Evolutionary conservation across 2,113 vertebrate species (phyloP).

Genomic region (Narcine bancroftii): DNA sequence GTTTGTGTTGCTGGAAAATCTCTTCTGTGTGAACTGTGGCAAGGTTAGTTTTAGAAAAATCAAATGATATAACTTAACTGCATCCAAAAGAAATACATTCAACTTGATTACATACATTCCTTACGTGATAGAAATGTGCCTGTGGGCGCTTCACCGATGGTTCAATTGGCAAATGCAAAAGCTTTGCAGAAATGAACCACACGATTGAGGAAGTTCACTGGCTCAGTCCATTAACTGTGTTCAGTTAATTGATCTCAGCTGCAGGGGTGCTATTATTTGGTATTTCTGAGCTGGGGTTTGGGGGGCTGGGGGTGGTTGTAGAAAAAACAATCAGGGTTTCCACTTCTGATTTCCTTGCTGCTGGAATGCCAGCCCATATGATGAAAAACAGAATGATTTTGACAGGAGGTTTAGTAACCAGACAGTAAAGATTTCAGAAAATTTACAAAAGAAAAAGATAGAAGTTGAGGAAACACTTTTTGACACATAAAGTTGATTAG

Average conservation of each 20-base stretch:
- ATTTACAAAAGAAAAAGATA: not conserved
- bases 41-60: not conserved
- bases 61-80: not conserved
- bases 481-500: too few species aligned
- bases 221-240: not conserved
- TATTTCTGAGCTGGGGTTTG: not conserved
- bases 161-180: not conserved
- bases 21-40: not conserved
- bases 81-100: not conserved
- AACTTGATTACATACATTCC: conserved; percentile 8
- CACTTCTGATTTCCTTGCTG: not conserved
- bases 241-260: conserved; percentile 1
- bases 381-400: not conserved
- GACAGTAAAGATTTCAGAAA: not conserved
- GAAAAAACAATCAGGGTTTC: not conserved
- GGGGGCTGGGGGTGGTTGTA: too few species aligned
- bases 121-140: not conserved
- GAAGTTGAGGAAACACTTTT: not conserved
- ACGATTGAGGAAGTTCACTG: not conserved
- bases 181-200: not conserved
- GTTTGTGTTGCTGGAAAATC: not conserved
- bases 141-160: not conserved
- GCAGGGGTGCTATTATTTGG: not conserved
- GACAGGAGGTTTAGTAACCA: not conserved
- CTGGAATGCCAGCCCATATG: not conserved